A percentile compares a stretch with the other conserved stretches of the same genome.
Evolutionary conservation across 1,140 invertebrate genomes (phyloP).

Genomic region (Drosophila bocqueti): DNA sequence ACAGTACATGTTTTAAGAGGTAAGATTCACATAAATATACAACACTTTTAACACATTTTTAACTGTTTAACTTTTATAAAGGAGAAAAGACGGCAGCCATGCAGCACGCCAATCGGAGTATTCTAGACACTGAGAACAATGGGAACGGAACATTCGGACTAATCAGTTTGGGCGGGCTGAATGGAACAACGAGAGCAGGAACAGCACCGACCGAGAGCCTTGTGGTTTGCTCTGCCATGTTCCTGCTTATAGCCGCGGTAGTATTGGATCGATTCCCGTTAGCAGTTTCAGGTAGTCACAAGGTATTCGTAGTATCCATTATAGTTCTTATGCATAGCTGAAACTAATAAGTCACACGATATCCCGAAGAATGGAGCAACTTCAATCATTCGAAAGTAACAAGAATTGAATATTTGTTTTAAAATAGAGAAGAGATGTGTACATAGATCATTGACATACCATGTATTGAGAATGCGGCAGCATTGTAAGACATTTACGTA

Average conservation of each 20-base stretch:
- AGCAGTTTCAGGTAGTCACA: slow-evolving; percentile 23
- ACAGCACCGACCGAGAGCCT: slow-evolving; percentile 29
- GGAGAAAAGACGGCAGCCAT: slow-evolving; percentile 89
- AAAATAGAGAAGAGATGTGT: slow-evolving; percentile 66
- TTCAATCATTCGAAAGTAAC: slow-evolving; percentile 52
- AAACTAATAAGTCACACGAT: slow-evolving; percentile 42
- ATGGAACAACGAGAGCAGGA: slow-evolving; percentile 41
- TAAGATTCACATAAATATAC: slow-evolving; percentile 28
- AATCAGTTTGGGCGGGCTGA: slow-evolving; percentile 56
- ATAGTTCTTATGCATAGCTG: slow-evolving; percentile 65
- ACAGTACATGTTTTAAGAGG: slow-evolving; percentile 89
- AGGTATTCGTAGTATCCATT: slow-evolving; percentile 48
- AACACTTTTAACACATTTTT: too few relatives aligned
- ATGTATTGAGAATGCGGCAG: slow-evolving; percentile 37
- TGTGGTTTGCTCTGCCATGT: slow-evolving; percentile 43
- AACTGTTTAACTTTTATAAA: slow-evolving; percentile 59
- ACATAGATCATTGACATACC: slow-evolving; percentile 56
- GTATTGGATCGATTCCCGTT: slow-evolving; percentile 35
- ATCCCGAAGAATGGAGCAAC: slow-evolving; percentile 45
- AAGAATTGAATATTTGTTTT: slow-evolving; percentile 50
- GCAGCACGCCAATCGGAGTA: slow-evolving; percentile 87
- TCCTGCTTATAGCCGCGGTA: slow-evolving; percentile 42
- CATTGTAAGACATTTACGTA: slow-evolving; percentile 61
- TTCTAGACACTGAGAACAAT: slow-evolving; percentile 66
- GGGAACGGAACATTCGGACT: slow-evolving; percentile 62